These are phyloP conservation scores for Mobula hypostoma DNA, from an alignment of 2,113 vertebrate genomes.

Conservation along the genomic window DNA sequence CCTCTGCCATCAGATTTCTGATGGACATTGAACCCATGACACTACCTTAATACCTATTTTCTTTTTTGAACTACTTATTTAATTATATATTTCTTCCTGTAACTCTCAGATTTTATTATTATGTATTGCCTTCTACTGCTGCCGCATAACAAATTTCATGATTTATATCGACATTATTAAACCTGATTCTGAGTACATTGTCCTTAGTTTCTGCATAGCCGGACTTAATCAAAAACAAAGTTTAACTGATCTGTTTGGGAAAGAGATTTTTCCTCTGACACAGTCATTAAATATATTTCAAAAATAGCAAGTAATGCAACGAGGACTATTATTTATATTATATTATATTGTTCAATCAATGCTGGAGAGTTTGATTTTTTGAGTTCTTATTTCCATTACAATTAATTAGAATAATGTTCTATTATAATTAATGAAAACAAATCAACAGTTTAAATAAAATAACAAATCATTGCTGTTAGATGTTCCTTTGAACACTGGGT, in stretches of 20 bases:
- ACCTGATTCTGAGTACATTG: no score
- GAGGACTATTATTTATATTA: not conserved
- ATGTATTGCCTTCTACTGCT: no score
- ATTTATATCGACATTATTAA: no score
- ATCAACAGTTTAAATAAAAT: slow-evolving; percentile 13
- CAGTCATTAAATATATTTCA: not conserved
- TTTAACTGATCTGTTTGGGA: not conserved
- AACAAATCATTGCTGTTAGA: not conserved
- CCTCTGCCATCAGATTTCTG: no score
- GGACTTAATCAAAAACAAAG: not conserved
- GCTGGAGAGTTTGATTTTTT: not conserved
- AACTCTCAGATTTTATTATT: no score
- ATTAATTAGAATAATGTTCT: not conserved
- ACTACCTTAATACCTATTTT: no score
- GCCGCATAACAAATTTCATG: no score
- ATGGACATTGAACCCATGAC: no score
- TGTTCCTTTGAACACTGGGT: not conserved
- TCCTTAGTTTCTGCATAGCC: not conserved
- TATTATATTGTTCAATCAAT: not conserved
- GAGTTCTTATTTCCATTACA: not conserved
- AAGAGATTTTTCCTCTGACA: not conserved
- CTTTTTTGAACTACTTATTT: no score
- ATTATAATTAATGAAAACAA: not conserved
- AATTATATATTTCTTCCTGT: no score
- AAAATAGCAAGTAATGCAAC: not conserved